Percentiles rank a stretch among this genome's conserved stretches.
phyloP scores from a whole-genome alignment of 1,140 invertebrate genomes.

The Eumaeus atala region DNA sequence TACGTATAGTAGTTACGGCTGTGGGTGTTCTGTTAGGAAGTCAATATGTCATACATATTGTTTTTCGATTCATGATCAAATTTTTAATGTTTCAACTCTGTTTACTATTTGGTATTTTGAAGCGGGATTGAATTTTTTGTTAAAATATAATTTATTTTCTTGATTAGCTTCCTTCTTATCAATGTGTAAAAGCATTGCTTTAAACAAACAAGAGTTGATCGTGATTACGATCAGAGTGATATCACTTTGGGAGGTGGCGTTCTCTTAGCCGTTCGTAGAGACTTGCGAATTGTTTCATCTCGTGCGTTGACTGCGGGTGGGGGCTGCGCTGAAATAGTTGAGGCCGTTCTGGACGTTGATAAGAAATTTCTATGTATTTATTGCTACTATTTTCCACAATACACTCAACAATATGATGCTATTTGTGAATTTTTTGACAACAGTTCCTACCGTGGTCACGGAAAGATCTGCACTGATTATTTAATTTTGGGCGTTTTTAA shows the following conservation, averaged over 20 bases:
- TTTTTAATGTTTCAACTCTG: no score
- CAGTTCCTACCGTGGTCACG: slow-evolving; percentile 9
- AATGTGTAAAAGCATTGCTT: no score
- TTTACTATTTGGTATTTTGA: no score
- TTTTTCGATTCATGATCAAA: no score
- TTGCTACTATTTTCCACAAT: slow-evolving; percentile 13
- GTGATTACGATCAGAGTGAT: neutral
- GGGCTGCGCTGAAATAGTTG: neutral
- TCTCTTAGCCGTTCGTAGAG: slow-evolving; percentile 6
- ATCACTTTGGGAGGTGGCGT: slow-evolving; percentile 5
- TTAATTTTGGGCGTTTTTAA: slow-evolving; percentile 2
- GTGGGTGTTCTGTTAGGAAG: no score
- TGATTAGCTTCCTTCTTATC: no score
- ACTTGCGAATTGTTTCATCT: neutral
- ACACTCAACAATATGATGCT: slow-evolving; percentile 2
- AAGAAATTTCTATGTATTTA: slow-evolving; percentile 9
- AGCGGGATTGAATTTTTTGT: no score
- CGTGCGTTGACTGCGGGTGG: neutral
- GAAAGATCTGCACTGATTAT: neutral
- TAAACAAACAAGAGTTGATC: slow-evolving; percentile 5
- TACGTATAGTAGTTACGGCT: no score
- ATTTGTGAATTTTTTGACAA: slow-evolving; percentile 14
- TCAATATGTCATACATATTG: no score
- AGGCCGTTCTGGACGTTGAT: slow-evolving; percentile 2
- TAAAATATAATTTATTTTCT: no score